Evolutionary conservation across 2,888 invertebrate species (phyloP).

Genomic region (Augiades crinisus): DNA sequence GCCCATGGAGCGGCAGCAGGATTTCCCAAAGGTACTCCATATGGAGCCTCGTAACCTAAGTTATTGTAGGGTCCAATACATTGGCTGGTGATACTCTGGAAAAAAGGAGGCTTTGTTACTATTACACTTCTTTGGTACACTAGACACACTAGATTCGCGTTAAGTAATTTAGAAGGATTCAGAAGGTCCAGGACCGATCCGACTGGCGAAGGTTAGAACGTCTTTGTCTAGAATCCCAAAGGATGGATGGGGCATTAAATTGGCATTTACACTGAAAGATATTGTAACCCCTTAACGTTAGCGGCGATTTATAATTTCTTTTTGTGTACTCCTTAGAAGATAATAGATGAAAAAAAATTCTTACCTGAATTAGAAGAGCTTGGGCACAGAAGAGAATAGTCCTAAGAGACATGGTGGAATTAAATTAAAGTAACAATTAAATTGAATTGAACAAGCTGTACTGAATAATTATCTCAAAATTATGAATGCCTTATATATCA

Average conservation of each 20-base stretch:
- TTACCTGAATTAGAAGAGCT: constrained; percentile 34
- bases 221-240: too few relatives aligned
- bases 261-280: too few relatives aligned
- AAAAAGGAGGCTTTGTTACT: not conserved
- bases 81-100: constrained; percentile 32
- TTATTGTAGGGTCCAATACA: constrained; percentile 28
- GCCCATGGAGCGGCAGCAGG: constrained; percentile 14
- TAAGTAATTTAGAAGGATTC: too few relatives aligned
- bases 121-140: too few relatives aligned
- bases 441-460: not conserved
- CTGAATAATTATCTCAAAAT: constrained; percentile 10
- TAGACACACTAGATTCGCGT: too few relatives aligned
- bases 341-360: too few relatives aligned
- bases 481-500: not conserved
- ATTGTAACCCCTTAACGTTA: too few relatives aligned
- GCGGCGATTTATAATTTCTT: too few relatives aligned
- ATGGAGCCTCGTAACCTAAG: constrained; percentile 14
- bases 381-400: constrained; percentile 32
- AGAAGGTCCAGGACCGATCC: too few relatives aligned
- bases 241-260: too few relatives aligned
- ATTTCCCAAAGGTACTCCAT: constrained; percentile 18
- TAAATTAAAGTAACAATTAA: constrained; percentile 16
- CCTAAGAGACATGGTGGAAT: constrained; percentile 27
- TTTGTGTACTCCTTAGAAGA: too few relatives aligned
- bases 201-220: too few relatives aligned